Percentiles rank a stretch among this genome's conserved stretches.
phyloP scores from a whole-genome alignment of 2,888 invertebrate genomes.

The Mycogona germanica region DNA sequence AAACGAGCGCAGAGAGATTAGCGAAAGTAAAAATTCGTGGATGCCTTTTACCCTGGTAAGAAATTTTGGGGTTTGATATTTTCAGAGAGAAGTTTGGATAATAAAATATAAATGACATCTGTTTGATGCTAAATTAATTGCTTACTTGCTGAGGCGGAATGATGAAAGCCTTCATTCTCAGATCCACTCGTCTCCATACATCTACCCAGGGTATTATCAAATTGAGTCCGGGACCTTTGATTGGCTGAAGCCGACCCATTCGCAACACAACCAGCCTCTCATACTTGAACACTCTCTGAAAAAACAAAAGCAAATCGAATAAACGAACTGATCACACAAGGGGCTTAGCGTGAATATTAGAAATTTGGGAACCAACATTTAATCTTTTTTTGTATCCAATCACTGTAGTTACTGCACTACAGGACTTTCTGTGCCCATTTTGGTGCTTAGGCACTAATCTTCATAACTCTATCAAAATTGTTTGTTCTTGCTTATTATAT shows the following conservation, averaged over 20 bases:
- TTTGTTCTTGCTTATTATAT: no score
- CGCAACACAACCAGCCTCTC: conserved; percentile 17
- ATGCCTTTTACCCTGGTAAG: no score
- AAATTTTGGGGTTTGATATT: no score
- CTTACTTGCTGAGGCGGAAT: conserved; percentile 17
- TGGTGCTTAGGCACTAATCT: no score
- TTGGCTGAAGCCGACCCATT: conserved; percentile 14
- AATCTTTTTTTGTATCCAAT: no score
- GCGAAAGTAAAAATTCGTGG: not conserved
- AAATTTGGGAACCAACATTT: no score
- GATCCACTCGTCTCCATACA: conserved; percentile 6
- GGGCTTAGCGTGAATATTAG: no score
- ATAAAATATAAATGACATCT: not conserved
- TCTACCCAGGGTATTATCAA: conserved; percentile 15
- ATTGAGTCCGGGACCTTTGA: conserved; percentile 16
- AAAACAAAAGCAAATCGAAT: not conserved
- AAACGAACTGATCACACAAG: not conserved
- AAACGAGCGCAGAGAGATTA: not conserved
- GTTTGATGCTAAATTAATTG: not conserved
- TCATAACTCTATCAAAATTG: no score
- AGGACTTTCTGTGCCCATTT: no score
- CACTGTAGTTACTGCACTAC: no score
- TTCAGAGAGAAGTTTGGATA: no score
- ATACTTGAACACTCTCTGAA: conserved; percentile 9
- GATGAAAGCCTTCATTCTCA: conserved; percentile 15